Percentiles rank a stretch among this genome's conserved stretches.
phyloP scores from a whole-genome alignment of 2,113 vertebrate genomes.

The Centrocercus urophasianus region DNA sequence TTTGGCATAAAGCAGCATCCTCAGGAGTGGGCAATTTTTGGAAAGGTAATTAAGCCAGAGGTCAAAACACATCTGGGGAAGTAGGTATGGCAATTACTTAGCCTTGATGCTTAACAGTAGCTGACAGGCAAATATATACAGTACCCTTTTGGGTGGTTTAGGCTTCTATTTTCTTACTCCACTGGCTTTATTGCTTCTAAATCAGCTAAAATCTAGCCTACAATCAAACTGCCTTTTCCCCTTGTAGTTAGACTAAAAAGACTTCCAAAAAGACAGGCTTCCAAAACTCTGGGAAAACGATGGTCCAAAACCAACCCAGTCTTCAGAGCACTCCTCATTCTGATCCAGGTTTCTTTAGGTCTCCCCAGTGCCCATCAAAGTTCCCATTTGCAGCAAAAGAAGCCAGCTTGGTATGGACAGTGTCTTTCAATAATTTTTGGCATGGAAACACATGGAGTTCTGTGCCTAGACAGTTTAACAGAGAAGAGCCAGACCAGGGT shows the following conservation, averaged over 20 bases:
- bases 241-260: background rate
- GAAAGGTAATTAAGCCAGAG: constrained; percentile 43
- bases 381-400: background rate
- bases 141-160: background rate
- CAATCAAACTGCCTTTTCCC: background rate
- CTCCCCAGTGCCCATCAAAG: background rate
- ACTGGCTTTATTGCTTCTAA: background rate
- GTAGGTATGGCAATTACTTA: background rate
- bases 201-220: background rate
- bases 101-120: background rate
- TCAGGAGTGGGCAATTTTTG: background rate
- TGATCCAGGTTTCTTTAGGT: background rate
- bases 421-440: background rate
- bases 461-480: background rate
- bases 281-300: background rate
- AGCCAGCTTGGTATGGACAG: background rate
- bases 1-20: background rate
- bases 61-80: background rate
- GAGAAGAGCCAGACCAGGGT: background rate
- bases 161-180: background rate
- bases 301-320: background rate
- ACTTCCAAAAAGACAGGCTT: background rate
- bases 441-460: background rate
- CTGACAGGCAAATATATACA: background rate
- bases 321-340: fast-evolving